Conservation (phyloP, 2,888 invertebrate genomes). For the Endotricha flammealis region DNA sequence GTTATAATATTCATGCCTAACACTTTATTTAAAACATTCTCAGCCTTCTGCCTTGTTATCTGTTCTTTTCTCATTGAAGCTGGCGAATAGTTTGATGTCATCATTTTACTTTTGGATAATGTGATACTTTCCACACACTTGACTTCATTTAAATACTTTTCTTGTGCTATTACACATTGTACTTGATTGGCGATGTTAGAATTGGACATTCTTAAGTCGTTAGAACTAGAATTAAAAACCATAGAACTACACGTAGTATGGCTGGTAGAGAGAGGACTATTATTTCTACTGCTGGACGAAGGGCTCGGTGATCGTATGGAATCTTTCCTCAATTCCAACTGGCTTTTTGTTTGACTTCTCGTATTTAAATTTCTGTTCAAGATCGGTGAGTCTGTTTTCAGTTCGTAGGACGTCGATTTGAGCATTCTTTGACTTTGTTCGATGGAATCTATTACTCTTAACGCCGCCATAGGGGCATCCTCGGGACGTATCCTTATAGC, state of each 20-base stretch:
- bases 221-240: constrained; percentile 75
- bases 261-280: constrained; percentile 69
- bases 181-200: constrained; percentile 70
- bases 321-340: constrained; percentile 64
- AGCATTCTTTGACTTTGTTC: constrained; percentile 73
- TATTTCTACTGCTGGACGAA: constrained; percentile 68
- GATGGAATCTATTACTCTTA: constrained; percentile 70
- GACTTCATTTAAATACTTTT: constrained; percentile 70
- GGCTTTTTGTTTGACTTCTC: constrained; percentile 56
- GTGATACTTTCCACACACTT: constrained; percentile 71
- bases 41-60: constrained; percentile 68
- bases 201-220: constrained; percentile 68
- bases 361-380: constrained; percentile 50
- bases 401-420: constrained; percentile 68
- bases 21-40: constrained; percentile 68
- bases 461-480: constrained; percentile 65
- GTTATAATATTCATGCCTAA: constrained; percentile 70
- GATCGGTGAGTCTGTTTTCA: constrained; percentile 65
- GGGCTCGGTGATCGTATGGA: constrained; percentile 67
- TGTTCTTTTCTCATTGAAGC: constrained; percentile 61
- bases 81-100: constrained; percentile 52
- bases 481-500: constrained; percentile 70
- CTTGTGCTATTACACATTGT: constrained; percentile 75
- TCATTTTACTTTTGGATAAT: constrained; percentile 55
- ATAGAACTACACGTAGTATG: constrained; percentile 75